Conservation (phyloP, 2,797 vertebrate species). For the Synanceia verrucosa region DNA sequence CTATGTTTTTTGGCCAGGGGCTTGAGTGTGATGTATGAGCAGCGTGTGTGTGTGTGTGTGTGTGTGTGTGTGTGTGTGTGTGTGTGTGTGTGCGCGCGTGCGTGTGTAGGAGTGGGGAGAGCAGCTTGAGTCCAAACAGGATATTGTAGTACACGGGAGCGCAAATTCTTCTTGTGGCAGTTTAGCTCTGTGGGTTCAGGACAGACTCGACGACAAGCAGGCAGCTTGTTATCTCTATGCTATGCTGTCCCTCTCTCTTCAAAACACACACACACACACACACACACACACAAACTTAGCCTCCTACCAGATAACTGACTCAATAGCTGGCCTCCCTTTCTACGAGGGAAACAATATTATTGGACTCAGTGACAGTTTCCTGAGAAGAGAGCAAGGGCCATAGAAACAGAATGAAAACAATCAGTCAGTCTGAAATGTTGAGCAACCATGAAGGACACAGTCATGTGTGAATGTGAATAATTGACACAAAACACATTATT, state of each 20-base stretch:
- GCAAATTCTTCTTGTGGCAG: conserved; percentile 66
- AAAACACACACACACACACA: conserved; percentile 9
- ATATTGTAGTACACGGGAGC: conserved; percentile 78
- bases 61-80: background rate
- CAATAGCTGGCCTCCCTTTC: conserved; percentile 41
- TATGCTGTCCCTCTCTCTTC: conserved; percentile 9
- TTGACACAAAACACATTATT: background rate
- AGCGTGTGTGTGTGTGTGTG: conserved; percentile 1
- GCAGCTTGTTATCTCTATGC: conserved; percentile 36
- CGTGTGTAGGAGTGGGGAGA: conserved; percentile 27
- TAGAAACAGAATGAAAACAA: conserved; percentile 25
- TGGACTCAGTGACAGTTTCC: conserved; percentile 47
- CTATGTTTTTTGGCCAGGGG: conserved; percentile 32
- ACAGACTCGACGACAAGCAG: conserved; percentile 49
- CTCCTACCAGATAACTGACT: conserved; percentile 52
- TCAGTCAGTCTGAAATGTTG: background rate
- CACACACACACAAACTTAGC: background rate
- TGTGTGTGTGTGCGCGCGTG: conserved; percentile 7
- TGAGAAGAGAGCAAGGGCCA: conserved; percentile 23
- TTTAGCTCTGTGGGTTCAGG: conserved; percentile 64
- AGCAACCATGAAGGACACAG: background rate
- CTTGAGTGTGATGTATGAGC: conserved; percentile 40
- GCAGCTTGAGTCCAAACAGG: conserved; percentile 75
- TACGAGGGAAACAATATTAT: conserved; percentile 47
- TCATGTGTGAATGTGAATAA: conserved; percentile 1